phyloP scores from a whole-genome alignment of 2,113 vertebrate species.

The Spea multiplicata region DNA sequence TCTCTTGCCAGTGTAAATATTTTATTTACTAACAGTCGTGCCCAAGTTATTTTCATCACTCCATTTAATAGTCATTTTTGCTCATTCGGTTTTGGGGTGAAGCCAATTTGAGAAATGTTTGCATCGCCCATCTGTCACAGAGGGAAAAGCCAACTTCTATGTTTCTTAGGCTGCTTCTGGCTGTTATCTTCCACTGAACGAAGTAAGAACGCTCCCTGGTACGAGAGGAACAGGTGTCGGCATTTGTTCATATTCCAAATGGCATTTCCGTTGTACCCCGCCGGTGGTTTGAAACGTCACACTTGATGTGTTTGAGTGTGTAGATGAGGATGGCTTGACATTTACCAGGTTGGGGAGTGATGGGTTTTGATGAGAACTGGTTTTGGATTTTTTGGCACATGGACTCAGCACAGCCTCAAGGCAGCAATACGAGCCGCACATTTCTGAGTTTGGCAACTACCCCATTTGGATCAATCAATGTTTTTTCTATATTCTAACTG shows the following conservation, averaged over 20 bases:
- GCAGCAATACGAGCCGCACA: neutral
- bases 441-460: neutral
- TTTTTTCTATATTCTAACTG: too few species aligned
- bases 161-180: slow-evolving; percentile 10
- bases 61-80: neutral
- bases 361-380: neutral
- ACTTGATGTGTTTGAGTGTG: neutral
- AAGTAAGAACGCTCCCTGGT: neutral
- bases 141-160: neutral
- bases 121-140: slow-evolving; percentile 3
- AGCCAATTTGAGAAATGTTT: neutral
- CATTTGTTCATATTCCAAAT: slow-evolving; percentile 16
- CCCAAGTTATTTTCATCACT: neutral
- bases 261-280: neutral
- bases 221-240: neutral
- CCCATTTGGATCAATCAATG: too few species aligned
- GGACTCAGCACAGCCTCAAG: neutral
- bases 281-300: neutral
- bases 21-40: neutral
- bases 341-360: slow-evolving; percentile 12
- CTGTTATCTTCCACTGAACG: too few species aligned
- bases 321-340: neutral
- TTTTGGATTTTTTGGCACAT: slow-evolving; percentile 5
- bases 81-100: neutral
- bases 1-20: neutral